A percentile compares a stretch with the other conserved stretches of the same genome.
These are phyloP conservation scores for Marmota flaviventris DNA, from an alignment of 2,113 vertebrate species.

Conservation along the genomic window DNA sequence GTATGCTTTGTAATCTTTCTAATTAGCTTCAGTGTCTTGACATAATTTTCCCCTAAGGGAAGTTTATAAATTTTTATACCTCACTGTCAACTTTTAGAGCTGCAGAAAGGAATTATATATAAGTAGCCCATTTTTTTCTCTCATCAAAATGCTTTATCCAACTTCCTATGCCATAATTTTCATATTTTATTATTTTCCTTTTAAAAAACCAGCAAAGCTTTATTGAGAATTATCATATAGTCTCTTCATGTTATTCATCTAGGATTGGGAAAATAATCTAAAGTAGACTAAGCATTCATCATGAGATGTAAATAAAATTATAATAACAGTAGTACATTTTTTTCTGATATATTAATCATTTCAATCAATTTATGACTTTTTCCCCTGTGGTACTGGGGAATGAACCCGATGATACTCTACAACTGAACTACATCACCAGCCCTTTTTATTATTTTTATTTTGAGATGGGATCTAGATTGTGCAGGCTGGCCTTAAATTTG, in stretches of 20 bases:
- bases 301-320: constrained; percentile 40
- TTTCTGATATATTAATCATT: constrained; percentile 22
- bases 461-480: neutral
- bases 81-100: neutral
- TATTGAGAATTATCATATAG: neutral
- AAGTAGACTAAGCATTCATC: constrained; percentile 20
- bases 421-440: neutral
- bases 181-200: neutral
- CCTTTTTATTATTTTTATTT: neutral
- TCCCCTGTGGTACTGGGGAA: neutral
- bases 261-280: constrained; percentile 10
- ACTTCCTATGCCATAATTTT: constrained; percentile 29
- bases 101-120: neutral
- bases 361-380: neutral
- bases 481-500: neutral
- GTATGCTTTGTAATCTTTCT: constrained; percentile 39
- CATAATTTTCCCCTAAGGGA: constrained; percentile 22
- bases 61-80: neutral
- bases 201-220: neutral
- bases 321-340: constrained; percentile 6
- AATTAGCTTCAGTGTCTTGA: neutral
- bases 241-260: neutral
- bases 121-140: neutral
- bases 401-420: neutral
- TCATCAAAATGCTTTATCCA: neutral